Percentiles rank a stretch among this genome's conserved stretches.
Conservation (phyloP, 2,888 invertebrate genomes). For the Magallana nippona region DNA sequence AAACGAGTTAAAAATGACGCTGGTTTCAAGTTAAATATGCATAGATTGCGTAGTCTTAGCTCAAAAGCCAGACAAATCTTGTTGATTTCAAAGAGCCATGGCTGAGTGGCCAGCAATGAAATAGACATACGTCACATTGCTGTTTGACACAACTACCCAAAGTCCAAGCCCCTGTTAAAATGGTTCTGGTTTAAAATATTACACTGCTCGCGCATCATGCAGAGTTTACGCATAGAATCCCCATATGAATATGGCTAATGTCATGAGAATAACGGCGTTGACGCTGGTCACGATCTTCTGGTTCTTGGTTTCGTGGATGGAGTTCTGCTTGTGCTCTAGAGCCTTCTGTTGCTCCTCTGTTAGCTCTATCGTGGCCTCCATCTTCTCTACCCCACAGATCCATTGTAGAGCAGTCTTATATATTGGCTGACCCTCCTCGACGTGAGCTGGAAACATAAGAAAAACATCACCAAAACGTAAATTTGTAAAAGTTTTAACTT, state of each 20-base stretch:
- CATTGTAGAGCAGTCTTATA: conserved; percentile 75
- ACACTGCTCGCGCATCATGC: no score
- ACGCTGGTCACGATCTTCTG: conserved; percentile 76
- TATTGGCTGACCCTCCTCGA: conserved; percentile 63
- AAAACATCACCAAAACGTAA: not conserved
- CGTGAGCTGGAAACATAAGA: not conserved
- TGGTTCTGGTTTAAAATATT: no score
- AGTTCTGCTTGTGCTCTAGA: conserved; percentile 71
- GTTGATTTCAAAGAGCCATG: no score
- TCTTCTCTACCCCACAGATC: conserved; percentile 80
- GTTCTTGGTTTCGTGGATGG: conserved; percentile 77
- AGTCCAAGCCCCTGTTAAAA: no score
- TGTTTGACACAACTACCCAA: no score
- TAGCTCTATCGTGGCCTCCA: conserved; percentile 58
- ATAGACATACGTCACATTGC: no score
- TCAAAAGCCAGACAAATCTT: no score
- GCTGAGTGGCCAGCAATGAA: no score
- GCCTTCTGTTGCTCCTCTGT: conserved; percentile 70
- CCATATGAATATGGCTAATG: conserved; percentile 77
- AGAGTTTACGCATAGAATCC: conserved; percentile 74
- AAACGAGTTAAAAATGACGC: no score
- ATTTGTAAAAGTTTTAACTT: no score
- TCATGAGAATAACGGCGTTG: conserved; percentile 78
- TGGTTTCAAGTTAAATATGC: no score
- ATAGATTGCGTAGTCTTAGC: no score